Conservation (phyloP, 1,140 invertebrate genomes). For the Notospermus geniculatus region DNA sequence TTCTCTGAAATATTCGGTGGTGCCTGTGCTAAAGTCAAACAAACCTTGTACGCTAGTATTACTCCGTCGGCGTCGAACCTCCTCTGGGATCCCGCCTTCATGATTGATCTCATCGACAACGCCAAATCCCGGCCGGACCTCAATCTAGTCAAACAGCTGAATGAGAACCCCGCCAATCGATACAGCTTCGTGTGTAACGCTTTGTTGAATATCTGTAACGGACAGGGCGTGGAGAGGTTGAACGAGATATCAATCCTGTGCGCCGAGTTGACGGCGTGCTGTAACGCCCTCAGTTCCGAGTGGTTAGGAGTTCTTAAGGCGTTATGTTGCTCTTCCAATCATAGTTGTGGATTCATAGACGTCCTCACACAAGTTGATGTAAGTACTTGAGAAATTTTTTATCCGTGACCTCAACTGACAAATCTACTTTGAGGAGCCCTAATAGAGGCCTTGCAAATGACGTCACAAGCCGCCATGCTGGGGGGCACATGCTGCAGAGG, state of each 20-base stretch:
- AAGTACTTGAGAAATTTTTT: conserved; percentile 26
- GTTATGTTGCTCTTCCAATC: conserved; percentile 82
- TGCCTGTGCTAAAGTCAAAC: conserved; percentile 83
- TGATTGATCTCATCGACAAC: conserved; percentile 75
- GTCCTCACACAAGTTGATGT: conserved; percentile 84
- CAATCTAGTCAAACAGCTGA: conserved; percentile 70
- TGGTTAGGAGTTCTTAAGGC: conserved; percentile 93
- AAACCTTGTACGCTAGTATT: conserved; percentile 62
- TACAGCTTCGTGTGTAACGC: conserved; percentile 96
- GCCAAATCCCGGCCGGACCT: conserved; percentile 60
- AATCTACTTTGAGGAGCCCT: too few relatives aligned
- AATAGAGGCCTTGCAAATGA: too few relatives aligned
- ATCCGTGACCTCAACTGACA: neutral
- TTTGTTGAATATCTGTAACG: conserved; percentile 81
- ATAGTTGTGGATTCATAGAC: conserved; percentile 76
- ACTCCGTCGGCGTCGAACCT: conserved; percentile 61
- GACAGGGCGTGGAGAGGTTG: conserved; percentile 61
- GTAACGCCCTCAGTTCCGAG: conserved; percentile 83
- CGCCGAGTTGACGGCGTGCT: conserved; percentile 93
- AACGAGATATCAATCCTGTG: conserved; percentile 93
- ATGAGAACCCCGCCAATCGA: conserved; percentile 71
- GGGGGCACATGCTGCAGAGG: too few relatives aligned
- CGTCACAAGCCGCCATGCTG: too few relatives aligned
- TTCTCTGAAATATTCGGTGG: conserved; percentile 77
- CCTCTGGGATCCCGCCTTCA: conserved; percentile 77